Conservation (phyloP, 2,113 vertebrate genomes). For the Riparia riparia region DNA sequence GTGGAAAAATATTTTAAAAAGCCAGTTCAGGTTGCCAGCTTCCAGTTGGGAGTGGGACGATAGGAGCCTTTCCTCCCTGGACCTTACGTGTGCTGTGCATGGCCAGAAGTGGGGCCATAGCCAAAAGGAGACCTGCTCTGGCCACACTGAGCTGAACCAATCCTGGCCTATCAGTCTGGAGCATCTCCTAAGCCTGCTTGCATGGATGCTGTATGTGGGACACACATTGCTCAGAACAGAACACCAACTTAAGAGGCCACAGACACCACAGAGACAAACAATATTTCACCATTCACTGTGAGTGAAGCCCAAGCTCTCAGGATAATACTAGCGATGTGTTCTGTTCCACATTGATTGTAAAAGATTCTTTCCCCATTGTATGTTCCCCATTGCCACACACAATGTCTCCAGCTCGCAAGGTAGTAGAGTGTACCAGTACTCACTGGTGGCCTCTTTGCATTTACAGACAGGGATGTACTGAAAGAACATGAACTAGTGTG, state of each 20-base stretch:
- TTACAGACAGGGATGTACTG: not conserved
- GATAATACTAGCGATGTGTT: not conserved
- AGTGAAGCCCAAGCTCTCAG: not conserved
- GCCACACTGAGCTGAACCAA: not conserved
- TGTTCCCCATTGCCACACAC: not conserved
- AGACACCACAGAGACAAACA: slow-evolving; percentile 40
- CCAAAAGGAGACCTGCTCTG: not conserved
- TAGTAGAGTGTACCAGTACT: not conserved
- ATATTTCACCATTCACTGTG: not conserved
- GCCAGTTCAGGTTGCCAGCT: not conserved
- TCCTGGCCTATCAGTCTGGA: not conserved
- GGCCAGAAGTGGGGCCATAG: not conserved
- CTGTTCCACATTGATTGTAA: not conserved
- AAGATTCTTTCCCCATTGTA: not conserved
- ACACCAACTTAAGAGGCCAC: slow-evolving; percentile 12
- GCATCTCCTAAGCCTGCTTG: not conserved
- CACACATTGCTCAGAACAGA: slow-evolving; percentile 43
- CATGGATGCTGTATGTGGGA: not conserved
- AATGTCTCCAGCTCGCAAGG: not conserved
- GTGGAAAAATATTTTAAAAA: not conserved
- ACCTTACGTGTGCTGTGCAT: accelerated
- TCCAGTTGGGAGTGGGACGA: not conserved
- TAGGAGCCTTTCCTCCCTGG: not conserved
- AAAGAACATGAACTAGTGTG: not conserved
- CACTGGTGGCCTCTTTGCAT: not conserved